Base-by-base conservation (phyloP, 2,113 vertebrate genomes). In the Zapornia atra region DNA sequence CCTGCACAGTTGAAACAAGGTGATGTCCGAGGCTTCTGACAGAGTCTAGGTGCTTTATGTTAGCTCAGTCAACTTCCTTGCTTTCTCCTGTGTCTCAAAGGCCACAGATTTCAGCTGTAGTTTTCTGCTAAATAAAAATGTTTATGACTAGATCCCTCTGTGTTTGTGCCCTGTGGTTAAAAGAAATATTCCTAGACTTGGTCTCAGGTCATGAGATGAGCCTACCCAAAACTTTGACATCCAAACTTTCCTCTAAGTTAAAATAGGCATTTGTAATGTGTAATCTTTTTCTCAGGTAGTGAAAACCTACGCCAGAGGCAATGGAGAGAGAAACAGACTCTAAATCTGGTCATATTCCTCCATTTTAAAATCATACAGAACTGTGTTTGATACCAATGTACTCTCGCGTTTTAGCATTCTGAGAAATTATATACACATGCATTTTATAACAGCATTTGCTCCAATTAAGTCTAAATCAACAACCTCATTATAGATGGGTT, bases 11-110 rank as follows among this genome's bases (percentile, higher is more conserved):
- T 94, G 64, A 91, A 92, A 94, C 29, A 73, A 86, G 89, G 84
- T 94, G 87, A 91, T 92, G 57, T 91, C 85, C 82, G 83, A 88
- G 88, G 82, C 61, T 96, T 89, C 81, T 95, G 68, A 42, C 60
- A 86, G 63, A 64, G n/a, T 65, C 57, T 87, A 51, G 33, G 46
- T 87, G 33, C 57, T 96, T 92, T 88, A 54, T 31, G 28, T 82
- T 82, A 85, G n/a, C 40, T 91, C 56, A 57, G 38, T 75, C 77
- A 72, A 26, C 48, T 94, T 95, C 56, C 65, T 84, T 76, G 57
- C 63, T 75, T 88, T 80, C 69, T 88, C 13, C 77, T 46, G 24
- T 15, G 3, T 75, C 66, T 92, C 61, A 81, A 92, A 91, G 60
- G 51, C 56, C 57, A 86, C 63, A 90, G 38, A 38, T 91, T 94